These are phyloP conservation scores for Nibea albiflora DNA, from an alignment of 2,113 vertebrate genomes.

Conservation along the genomic window DNA sequence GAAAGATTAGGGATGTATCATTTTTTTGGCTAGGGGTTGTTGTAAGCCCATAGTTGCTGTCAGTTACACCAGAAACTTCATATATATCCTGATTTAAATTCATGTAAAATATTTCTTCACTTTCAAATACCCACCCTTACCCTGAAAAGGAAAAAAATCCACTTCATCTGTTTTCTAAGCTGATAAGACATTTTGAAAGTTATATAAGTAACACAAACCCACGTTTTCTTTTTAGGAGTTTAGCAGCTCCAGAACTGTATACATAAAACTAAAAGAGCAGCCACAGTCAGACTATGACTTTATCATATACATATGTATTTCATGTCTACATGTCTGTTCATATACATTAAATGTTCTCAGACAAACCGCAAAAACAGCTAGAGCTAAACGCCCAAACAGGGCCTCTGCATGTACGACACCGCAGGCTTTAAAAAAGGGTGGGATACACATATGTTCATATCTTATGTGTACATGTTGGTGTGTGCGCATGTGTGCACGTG, in stretches of 20 bases:
- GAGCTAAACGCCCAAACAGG: slow-evolving; percentile 24
- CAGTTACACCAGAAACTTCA: neutral
- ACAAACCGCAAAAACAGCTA: slow-evolving; percentile 14
- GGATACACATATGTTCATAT: slow-evolving; percentile 58
- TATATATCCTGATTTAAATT: neutral
- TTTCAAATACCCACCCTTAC: neutral
- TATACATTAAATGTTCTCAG: slow-evolving; percentile 6
- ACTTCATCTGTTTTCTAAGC: neutral
- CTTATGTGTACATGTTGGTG: slow-evolving; percentile 42
- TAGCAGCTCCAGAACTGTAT: neutral
- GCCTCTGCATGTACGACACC: slow-evolving; percentile 56
- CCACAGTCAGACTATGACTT: neutral
- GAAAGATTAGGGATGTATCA: neutral
- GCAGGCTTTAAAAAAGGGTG: slow-evolving; percentile 53
- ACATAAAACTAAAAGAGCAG: neutral
- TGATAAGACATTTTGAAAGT: neutral
- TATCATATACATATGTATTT: neutral
- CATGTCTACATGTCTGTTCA: neutral
- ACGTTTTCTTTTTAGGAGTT: neutral
- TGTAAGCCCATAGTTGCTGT: neutral
- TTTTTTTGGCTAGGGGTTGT: no score
- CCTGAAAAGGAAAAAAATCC: neutral
- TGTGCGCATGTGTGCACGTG: slow-evolving; percentile 24
- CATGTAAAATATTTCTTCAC: neutral
- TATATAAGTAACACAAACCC: neutral